A percentile compares a stretch with the other conserved stretches of the same genome.
These are phyloP conservation scores for Vannuccia rotundouncinata DNA, from an alignment of 2,888 invertebrate genomes.

Conservation along the genomic window DNA sequence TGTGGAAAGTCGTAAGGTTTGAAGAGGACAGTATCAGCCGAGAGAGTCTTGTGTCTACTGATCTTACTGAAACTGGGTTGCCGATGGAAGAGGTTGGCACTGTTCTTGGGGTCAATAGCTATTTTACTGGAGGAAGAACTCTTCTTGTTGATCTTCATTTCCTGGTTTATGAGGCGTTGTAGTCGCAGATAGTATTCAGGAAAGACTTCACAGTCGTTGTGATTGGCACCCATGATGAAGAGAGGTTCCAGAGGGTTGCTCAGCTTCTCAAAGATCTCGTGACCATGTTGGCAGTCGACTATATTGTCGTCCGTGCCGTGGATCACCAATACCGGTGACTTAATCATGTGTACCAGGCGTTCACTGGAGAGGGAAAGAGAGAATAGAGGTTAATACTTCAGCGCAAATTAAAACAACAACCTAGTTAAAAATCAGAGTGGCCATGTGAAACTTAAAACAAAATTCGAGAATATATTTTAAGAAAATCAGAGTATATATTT, in stretches of 20 bases:
- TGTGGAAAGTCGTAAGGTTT: not conserved
- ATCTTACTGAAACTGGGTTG: not conserved
- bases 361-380: conserved; percentile 64
- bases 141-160: not conserved
- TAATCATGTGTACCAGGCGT: conserved; percentile 94
- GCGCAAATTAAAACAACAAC: too few species aligned
- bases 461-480: too few species aligned
- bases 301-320: conserved; percentile 98
- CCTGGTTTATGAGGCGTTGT: conserved; percentile 73
- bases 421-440: too few species aligned
- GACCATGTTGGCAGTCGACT: conserved; percentile 93
- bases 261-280: conserved; percentile 91
- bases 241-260: conserved; percentile 94
- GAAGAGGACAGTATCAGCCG: not conserved
- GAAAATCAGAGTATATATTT: too few species aligned
- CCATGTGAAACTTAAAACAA: too few species aligned
- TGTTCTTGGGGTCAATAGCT: not conserved
- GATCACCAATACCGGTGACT: conserved; percentile 91
- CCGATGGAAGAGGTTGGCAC: not conserved
- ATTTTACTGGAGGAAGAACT: not conserved
- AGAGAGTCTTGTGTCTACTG: not conserved
- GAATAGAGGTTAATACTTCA: too few species aligned
- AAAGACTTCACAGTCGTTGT: conserved; percentile 94
- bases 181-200: conserved; percentile 92
- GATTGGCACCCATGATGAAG: conserved; percentile 92